Evolutionary conservation across 2,113 vertebrate genomes (phyloP).

Genomic region (Donacobius atricapilla): DNA sequence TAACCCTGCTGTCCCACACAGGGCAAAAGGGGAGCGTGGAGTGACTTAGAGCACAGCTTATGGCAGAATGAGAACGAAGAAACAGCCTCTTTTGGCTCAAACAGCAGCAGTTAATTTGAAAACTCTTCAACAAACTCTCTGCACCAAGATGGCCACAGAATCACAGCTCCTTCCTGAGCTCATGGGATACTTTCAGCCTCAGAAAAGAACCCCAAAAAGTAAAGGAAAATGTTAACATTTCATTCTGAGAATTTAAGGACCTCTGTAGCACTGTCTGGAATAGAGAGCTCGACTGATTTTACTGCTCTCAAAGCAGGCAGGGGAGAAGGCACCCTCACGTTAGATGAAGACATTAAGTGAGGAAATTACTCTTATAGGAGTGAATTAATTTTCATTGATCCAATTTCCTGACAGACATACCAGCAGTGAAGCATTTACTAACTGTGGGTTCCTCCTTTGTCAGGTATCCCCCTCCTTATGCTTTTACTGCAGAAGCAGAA

Average conservation of each 20-base stretch:
- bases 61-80: neutral
- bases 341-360: conserved; percentile 19
- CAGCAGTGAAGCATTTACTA: neutral
- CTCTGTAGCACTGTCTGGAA: neutral
- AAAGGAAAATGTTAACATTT: neutral
- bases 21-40: rapidly evolving
- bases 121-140: neutral
- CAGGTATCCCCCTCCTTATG: neutral
- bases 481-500: neutral
- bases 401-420: neutral
- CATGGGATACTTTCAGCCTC: neutral
- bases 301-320: neutral
- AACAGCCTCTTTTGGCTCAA: neutral
- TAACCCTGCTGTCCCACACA: neutral
- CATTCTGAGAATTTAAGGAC: neutral
- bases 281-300: neutral
- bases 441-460: neutral
- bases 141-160: neutral
- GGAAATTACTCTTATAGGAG: neutral
- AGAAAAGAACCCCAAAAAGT: neutral
- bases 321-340: neutral
- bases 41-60: neutral
- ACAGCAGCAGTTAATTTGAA: neutral
- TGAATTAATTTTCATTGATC: conserved; percentile 18
- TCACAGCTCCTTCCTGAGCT: neutral